Conservation (phyloP, 2,113 vertebrate species). For the Canis aureus region DNA sequence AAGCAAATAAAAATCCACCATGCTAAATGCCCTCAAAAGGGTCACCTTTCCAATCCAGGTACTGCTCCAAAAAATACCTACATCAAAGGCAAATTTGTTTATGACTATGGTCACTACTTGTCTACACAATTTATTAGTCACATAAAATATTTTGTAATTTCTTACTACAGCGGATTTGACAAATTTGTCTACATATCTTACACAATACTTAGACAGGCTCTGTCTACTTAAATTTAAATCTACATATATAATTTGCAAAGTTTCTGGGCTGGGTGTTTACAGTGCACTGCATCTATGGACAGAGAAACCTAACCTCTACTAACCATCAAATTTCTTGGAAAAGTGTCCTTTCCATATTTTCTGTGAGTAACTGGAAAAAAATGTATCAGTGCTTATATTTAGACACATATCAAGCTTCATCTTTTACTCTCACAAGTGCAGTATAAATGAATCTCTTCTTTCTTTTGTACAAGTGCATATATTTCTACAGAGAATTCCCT, state of each 20-base stretch:
- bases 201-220: slow-evolving; percentile 48
- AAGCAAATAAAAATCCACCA: slow-evolving; percentile 59
- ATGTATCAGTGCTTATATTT: neutral
- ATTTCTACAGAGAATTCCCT: slow-evolving; percentile 79
- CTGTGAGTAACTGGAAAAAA: slow-evolving; percentile 9
- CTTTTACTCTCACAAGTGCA: slow-evolving; percentile 24
- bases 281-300: neutral
- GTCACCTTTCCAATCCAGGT: neutral
- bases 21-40: slow-evolving; percentile 51
- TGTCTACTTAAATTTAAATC: slow-evolving; percentile 47
- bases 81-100: slow-evolving; percentile 47
- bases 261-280: neutral
- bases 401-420: neutral
- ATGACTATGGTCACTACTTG: neutral
- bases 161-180: slow-evolving; percentile 49
- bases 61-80: neutral
- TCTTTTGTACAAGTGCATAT: slow-evolving; percentile 48
- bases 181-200: neutral
- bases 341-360: slow-evolving; percentile 3
- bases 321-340: neutral
- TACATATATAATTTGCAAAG: neutral
- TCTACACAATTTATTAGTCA: slow-evolving; percentile 61
- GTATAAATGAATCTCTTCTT: neutral
- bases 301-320: neutral
- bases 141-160: slow-evolving; percentile 53